Evolutionary conservation across 2,797 vertebrate species (phyloP).

Genomic region (Leptoclinus maculatus): DNA sequence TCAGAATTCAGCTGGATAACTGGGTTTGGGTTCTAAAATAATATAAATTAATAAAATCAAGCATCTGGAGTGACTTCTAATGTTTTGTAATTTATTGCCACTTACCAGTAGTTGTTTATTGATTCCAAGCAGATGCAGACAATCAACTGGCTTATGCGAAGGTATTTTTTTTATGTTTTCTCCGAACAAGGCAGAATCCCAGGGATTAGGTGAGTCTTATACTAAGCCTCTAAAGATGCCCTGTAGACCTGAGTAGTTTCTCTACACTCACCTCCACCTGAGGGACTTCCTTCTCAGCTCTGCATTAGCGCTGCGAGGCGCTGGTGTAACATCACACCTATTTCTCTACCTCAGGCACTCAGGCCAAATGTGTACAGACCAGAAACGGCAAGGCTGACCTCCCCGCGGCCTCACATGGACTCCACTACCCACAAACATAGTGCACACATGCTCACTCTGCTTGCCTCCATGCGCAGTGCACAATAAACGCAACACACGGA

Average conservation of each 20-base stretch:
- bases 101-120: constrained; percentile 33
- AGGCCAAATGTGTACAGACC: constrained; percentile 57
- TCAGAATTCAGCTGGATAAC: constrained; percentile 60
- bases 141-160: constrained; percentile 28
- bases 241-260: constrained; percentile 58
- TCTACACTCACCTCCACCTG: constrained; percentile 56
- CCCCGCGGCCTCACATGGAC: constrained; percentile 31
- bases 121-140: constrained; percentile 48
- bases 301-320: constrained; percentile 59
- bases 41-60: constrained; percentile 43
- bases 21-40: constrained; percentile 10
- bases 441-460: neutral
- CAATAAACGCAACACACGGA: neutral
- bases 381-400: constrained; percentile 63
- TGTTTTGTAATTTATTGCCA: constrained; percentile 40
- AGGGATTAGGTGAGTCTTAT: constrained; percentile 64
- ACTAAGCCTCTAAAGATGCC: constrained; percentile 72
- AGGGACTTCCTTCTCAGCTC: constrained; percentile 69
- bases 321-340: constrained; percentile 74
- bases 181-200: constrained; percentile 46
- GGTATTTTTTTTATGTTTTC: constrained; percentile 42
- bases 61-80: constrained; percentile 30
- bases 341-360: constrained; percentile 56
- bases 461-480: neutral
- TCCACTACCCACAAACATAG: constrained; percentile 2